A percentile compares a stretch with the other conserved stretches of the same genome.
Conservation (phyloP, 1,140 invertebrate genomes). For the Steinernema feltiae region DNA sequence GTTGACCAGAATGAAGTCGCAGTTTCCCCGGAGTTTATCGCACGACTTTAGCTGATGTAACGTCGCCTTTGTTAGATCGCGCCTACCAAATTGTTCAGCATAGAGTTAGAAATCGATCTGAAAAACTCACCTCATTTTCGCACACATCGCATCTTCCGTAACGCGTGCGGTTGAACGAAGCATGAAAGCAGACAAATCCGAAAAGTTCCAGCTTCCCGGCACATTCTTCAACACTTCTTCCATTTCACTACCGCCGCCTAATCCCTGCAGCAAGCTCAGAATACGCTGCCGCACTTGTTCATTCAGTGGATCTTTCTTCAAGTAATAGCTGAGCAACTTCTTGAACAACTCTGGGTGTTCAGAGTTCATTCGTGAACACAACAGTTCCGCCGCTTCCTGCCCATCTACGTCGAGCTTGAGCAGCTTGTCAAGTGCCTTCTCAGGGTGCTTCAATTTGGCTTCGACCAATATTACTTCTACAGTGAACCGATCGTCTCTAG, state of each 20-base stretch:
- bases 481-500: neutral
- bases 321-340: slow-evolving; percentile 2
- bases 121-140: neutral
- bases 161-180: neutral
- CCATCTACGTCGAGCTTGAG: neutral
- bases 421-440: neutral
- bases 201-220: neutral
- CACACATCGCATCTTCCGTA: neutral
- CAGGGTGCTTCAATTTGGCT: neutral
- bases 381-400: neutral
- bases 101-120: neutral
- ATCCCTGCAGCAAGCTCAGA: neutral
- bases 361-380: neutral
- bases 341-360: neutral
- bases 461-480: neutral
- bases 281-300: neutral
- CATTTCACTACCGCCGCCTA: neutral
- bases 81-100: neutral
- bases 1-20: slow-evolving; percentile 4
- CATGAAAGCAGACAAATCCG: neutral
- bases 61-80: neutral
- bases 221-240: neutral
- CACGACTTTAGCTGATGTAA: neutral
- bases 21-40: neutral
- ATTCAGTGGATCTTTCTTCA: neutral